phyloP scores from a whole-genome alignment of 2,888 invertebrate genomes.

The Sesia apiformis region DNA sequence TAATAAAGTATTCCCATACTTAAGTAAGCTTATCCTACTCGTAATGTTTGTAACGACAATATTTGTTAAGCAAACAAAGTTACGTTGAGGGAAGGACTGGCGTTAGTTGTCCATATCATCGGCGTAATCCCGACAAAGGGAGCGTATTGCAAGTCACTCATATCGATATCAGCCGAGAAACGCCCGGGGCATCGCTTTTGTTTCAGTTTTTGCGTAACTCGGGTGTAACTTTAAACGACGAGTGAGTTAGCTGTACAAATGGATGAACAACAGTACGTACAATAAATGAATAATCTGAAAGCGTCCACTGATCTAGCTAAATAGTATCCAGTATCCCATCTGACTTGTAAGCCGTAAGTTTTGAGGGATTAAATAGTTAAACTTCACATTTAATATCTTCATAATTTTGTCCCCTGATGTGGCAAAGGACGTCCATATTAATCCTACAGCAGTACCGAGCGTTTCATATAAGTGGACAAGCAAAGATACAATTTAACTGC shows the following conservation, averaged over 20 bases:
- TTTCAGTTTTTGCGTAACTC: slow-evolving; percentile 57
- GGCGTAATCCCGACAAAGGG: slow-evolving; percentile 33
- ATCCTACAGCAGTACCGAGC: too few species aligned
- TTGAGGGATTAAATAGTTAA: too few species aligned
- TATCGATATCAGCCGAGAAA: slow-evolving; percentile 63
- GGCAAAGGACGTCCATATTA: too few species aligned
- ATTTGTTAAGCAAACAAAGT: slow-evolving; percentile 51
- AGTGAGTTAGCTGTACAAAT: background rate
- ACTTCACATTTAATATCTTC: too few species aligned
- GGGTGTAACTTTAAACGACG: background rate
- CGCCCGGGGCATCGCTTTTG: slow-evolving; percentile 41
- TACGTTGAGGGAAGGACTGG: slow-evolving; percentile 17
- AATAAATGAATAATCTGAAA: too few species aligned
- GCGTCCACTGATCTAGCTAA: too few species aligned
- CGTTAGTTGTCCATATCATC: slow-evolving; percentile 58
- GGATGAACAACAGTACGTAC: background rate
- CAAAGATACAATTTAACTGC: too few species aligned
- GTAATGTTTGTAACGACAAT: slow-evolving; percentile 56
- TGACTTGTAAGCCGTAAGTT: too few species aligned
- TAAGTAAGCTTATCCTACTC: slow-evolving; percentile 3
- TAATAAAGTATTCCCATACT: too few species aligned
- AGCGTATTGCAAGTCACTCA: slow-evolving; percentile 70
- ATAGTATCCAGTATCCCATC: too few species aligned
- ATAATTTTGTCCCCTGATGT: too few species aligned
- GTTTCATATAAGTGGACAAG: too few species aligned